These are phyloP conservation scores for Brachionus sp. DNA, from an alignment of 1,140 invertebrate species.

Conservation along the genomic window DNA sequence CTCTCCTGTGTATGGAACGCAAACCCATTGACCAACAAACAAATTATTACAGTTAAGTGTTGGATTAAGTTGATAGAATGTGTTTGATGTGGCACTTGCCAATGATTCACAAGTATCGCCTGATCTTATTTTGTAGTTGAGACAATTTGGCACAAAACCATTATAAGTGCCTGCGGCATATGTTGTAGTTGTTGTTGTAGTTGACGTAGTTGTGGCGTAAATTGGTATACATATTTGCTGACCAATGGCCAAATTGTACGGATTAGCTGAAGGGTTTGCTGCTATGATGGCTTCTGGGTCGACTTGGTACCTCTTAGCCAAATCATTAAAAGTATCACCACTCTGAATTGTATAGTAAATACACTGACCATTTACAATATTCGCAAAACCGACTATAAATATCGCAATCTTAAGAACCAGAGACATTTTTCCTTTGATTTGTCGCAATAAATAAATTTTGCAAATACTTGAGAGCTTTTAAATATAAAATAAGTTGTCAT, in stretches of 20 bases:
- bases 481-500: not conserved
- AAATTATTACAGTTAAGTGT: not conserved
- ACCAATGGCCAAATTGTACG: not conserved
- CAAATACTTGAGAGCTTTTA: not conserved
- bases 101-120: not conserved
- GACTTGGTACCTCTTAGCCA: not conserved
- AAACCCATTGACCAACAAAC: not conserved
- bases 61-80: slow-evolving; percentile 15
- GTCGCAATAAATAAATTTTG: not conserved
- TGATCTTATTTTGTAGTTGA: not conserved
- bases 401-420: not conserved
- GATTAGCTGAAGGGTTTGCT: not conserved
- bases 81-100: not conserved
- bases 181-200: not conserved
- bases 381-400: not conserved
- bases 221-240: not conserved
- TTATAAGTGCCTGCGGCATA: not conserved
- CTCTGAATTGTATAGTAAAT: not conserved
- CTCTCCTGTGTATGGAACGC: not conserved
- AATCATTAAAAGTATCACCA: slow-evolving; percentile 3
- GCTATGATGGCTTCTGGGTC: not conserved
- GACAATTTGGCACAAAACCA: not conserved
- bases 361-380: not conserved
- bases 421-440: not conserved
- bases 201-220: not conserved